A percentile compares a stretch with the other conserved stretches of the same genome.
These are phyloP conservation scores for Eugnorisma glareosa DNA, from an alignment of 2,888 invertebrate genomes.

Conservation along the genomic window DNA sequence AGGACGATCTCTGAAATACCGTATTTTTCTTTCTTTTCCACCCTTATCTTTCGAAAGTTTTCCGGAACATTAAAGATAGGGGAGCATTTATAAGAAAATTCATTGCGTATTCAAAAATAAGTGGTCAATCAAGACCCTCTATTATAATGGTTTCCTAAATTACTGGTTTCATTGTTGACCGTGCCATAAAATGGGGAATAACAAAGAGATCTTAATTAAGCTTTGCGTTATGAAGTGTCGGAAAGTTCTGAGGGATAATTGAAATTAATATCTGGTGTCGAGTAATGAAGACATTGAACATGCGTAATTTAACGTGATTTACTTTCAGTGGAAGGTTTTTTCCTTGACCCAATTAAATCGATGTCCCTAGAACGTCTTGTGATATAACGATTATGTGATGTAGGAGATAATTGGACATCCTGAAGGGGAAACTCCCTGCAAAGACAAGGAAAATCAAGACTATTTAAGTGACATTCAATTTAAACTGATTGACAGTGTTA, in stretches of 20 bases:
- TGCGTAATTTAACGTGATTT: slow-evolving; percentile 37
- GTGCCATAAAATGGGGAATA: slow-evolving; percentile 48
- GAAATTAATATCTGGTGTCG: slow-evolving; percentile 46
- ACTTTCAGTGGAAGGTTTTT: slow-evolving; percentile 26
- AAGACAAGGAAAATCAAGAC: slow-evolving; percentile 15
- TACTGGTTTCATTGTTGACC: slow-evolving; percentile 43
- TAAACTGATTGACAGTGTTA: slow-evolving; percentile 12
- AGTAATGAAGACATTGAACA: slow-evolving; percentile 29
- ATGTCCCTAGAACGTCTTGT: slow-evolving; percentile 17
- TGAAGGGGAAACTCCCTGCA: background rate
- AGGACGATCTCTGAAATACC: slow-evolving; percentile 15
- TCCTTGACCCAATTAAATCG: slow-evolving; percentile 30
- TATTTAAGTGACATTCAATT: slow-evolving; percentile 28
- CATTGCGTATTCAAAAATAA: slow-evolving; percentile 43
- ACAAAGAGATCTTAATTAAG: slow-evolving; percentile 57
- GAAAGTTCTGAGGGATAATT: slow-evolving; percentile 37
- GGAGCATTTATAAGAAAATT: slow-evolving; percentile 34
- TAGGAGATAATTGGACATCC: slow-evolving; percentile 27
- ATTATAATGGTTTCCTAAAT: slow-evolving; percentile 46
- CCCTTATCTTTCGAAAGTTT: slow-evolving; percentile 21
- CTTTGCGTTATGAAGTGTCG: slow-evolving; percentile 21
- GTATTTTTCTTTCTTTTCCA: slow-evolving; percentile 19
- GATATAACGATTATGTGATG: slow-evolving; percentile 15
- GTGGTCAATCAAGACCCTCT: slow-evolving; percentile 41
- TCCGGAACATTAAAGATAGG: slow-evolving; percentile 38